phyloP scores from a whole-genome alignment of 2,113 vertebrate genomes.

The Melanostigma gelatinosum region DNA sequence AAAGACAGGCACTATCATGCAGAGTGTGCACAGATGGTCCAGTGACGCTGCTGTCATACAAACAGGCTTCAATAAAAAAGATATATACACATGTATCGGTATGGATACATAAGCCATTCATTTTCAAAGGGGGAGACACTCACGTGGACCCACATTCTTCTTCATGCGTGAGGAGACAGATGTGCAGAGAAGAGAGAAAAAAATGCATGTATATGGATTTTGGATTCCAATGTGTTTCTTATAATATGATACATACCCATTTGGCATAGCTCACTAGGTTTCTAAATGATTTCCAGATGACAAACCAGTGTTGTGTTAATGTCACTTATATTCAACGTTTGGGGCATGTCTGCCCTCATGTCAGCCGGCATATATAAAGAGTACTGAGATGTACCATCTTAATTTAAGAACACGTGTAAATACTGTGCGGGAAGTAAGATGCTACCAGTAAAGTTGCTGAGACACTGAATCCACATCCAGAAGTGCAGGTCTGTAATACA shows the following conservation, averaged over 20 bases:
- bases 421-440: background rate
- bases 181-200: slow-evolving; percentile 56
- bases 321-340: slow-evolving; percentile 85
- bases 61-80: slow-evolving; percentile 82
- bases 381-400: background rate
- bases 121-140: slow-evolving; percentile 59
- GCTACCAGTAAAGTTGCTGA: background rate
- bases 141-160: slow-evolving; percentile 22
- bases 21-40: slow-evolving; percentile 90
- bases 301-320: slow-evolving; percentile 86
- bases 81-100: slow-evolving; percentile 78
- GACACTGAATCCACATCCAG: background rate
- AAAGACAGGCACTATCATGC: slow-evolving; percentile 57
- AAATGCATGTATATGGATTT: slow-evolving; percentile 64
- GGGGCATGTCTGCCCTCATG: slow-evolving; percentile 86
- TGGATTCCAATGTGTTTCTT: slow-evolving; percentile 72
- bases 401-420: background rate
- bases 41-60: slow-evolving; percentile 85
- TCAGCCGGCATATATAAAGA: slow-evolving; percentile 66
- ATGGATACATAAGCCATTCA: slow-evolving; percentile 79
- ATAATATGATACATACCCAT: slow-evolving; percentile 79
- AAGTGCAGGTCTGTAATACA: background rate
- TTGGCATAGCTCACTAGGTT: slow-evolving; percentile 85
- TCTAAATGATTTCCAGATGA: slow-evolving; percentile 92
- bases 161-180: slow-evolving; percentile 66